Evolutionary conservation across 2,113 vertebrate genomes (phyloP).

Genomic region (Lanius ludovicianus): DNA sequence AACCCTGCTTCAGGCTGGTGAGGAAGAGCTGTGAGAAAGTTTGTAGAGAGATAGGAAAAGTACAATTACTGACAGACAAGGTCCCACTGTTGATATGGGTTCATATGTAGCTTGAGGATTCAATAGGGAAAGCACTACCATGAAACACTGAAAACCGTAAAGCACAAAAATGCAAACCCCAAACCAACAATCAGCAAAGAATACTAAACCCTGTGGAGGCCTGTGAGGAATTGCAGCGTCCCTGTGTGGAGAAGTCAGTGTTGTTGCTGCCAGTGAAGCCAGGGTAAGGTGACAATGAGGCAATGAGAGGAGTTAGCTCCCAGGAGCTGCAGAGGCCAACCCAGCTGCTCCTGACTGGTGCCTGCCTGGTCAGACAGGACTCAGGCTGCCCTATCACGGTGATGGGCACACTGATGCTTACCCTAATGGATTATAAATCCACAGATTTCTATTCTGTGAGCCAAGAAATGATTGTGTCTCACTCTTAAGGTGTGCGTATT

Average conservation of each 20-base stretch:
- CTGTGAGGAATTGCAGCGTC: background rate
- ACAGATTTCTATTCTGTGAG: background rate
- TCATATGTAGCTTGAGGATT: background rate
- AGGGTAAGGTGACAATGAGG: background rate
- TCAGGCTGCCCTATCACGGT: background rate
- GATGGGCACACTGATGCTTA: background rate
- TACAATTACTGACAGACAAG: background rate
- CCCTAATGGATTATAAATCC: background rate
- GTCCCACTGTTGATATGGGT: background rate
- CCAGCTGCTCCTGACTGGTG: background rate
- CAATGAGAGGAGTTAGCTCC: background rate
- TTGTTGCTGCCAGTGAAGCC: accelerated
- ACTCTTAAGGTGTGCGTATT: background rate
- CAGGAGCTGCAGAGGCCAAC: background rate
- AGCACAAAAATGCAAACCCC: background rate
- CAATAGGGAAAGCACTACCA: background rate
- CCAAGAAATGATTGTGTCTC: background rate
- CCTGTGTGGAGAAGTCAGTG: background rate
- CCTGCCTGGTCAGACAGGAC: background rate
- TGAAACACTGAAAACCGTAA: background rate
- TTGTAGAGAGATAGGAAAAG: background rate
- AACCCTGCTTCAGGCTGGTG: background rate
- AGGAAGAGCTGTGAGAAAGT: background rate
- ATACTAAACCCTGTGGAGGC: background rate
- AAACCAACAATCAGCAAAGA: background rate